A percentile compares a stretch with the other conserved stretches of the same genome.
These are phyloP conservation scores for Orycteropus afer DNA, from an alignment of 2,113 vertebrate species.

Conservation along the genomic window DNA sequence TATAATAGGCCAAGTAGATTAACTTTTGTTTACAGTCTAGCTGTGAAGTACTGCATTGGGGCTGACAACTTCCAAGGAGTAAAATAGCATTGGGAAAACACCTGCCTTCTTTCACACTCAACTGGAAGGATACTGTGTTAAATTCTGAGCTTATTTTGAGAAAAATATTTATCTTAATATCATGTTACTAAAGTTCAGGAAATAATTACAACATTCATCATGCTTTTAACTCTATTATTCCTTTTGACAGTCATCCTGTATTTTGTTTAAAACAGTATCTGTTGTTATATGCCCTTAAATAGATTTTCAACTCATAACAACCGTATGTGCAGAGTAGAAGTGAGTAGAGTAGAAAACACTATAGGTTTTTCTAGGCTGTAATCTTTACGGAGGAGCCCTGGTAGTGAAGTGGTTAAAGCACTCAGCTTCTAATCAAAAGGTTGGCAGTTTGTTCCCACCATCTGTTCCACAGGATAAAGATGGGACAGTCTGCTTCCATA, in stretches of 20 bases:
- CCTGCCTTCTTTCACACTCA: constrained; percentile 70
- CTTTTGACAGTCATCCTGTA: constrained; percentile 61
- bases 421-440: too few relatives aligned
- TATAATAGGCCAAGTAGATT: constrained; percentile 63
- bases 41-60: constrained; percentile 43
- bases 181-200: constrained; percentile 30
- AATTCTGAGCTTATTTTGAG: constrained; percentile 67
- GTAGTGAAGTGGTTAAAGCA: too few relatives aligned
- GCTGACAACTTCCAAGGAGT: not conserved
- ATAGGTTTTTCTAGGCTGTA: not conserved
- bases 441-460: too few relatives aligned
- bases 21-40: constrained; percentile 66
- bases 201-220: constrained; percentile 23
- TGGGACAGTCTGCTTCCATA: too few relatives aligned
- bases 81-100: constrained; percentile 80
- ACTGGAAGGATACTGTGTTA: constrained; percentile 78
- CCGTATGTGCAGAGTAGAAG: not conserved
- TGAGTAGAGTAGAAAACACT: not conserved
- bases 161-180: constrained; percentile 69
- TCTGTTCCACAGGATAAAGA: too few relatives aligned
- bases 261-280: constrained; percentile 55
- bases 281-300: not conserved
- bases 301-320: not conserved
- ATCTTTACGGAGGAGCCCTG: not conserved
- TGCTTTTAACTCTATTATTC: constrained; percentile 40